Evolutionary conservation across 2,888 invertebrate species (phyloP), one percentile per base, ranked within the genome.

Genomic region (Pollenia amentaria): DNA sequence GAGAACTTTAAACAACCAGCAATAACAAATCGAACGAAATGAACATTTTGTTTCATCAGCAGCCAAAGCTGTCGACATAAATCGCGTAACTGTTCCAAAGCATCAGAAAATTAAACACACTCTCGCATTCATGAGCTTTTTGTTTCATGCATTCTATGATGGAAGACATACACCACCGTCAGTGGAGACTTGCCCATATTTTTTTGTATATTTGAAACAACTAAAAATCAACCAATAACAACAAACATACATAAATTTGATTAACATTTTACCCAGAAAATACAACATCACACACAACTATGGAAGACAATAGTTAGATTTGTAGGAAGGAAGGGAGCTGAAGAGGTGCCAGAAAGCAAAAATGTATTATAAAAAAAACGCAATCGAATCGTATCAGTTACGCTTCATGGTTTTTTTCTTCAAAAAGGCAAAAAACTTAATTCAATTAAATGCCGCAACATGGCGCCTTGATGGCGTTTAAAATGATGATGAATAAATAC

Each of bases 311-410:
- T 48, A 53, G 48, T 38, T 18, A 14, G 9, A 14, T 6, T 6
- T 21, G n/a, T 40, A 3, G 16, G 21, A 8, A 16, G 29, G 40
- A 60, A 14, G 73, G 69, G 73, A 73, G 60, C 51, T 11, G 57
- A 3, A 44, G 65, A 60, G 65, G 16, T 48, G 57, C 48, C 38
- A 9, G 21, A 69, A 21, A 29, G 57, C 38, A 9, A 40, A 69
- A 21, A 29, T 29, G 16, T 21, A 21, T 44, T 38, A 16, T 21
- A 18, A 18, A 55, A 85, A 78, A 85, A 78, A 86, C 82, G 75
- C 82, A 84, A 87, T 84, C 76, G 73, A 87, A 84, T 84, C 87
- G 72, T 84, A 87, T 87, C 87, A 87, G 87, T 87, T 87, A 87
- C 87, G 87, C 87, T 87, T 84, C 84, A 87, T 84, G 80, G 65